A percentile compares a stretch with the other conserved stretches of the same genome.
These are phyloP conservation scores for Seira sanloemensis DNA, from an alignment of 2,888 invertebrate genomes.

Conservation along the genomic window DNA sequence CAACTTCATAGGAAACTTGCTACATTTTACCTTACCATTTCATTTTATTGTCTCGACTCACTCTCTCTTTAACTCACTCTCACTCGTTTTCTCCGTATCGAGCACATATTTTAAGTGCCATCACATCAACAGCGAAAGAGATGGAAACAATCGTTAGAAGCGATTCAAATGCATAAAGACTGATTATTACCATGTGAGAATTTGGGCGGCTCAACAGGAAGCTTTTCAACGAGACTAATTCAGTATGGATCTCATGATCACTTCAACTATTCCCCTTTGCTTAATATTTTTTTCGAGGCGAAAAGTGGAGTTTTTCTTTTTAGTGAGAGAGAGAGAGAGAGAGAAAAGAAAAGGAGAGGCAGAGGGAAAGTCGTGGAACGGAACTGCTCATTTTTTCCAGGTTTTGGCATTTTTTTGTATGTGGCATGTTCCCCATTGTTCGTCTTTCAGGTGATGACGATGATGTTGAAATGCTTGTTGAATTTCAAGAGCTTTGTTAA, in stretches of 20 bases:
- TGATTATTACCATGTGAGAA: slow-evolving; percentile 1
- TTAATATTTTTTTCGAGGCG: not conserved
- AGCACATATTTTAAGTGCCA: slow-evolving; percentile 8
- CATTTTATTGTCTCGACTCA: not conserved
- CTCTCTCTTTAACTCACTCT: too few relatives aligned
- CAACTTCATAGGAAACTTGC: not conserved
- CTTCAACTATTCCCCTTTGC: too few relatives aligned
- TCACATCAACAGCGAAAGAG: not conserved
- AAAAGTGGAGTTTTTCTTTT: not conserved
- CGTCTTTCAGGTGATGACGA: not conserved
- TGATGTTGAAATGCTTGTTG: slow-evolving; percentile 19
- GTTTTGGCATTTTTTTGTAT: not conserved
- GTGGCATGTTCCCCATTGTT: not conserved
- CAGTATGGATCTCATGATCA: not conserved
- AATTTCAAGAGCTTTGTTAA: slow-evolving; percentile 18
- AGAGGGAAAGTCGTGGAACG: not conserved
- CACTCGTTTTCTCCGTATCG: not conserved
- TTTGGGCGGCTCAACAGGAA: not conserved
- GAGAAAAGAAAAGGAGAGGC: too few relatives aligned
- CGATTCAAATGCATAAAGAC: not conserved
- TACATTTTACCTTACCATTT: not conserved
- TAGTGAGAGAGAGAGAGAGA: too few relatives aligned
- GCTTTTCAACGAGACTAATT: not conserved
- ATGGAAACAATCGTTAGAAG: slow-evolving; percentile 12
- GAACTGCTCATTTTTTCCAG: not conserved